These are phyloP conservation scores for Drosophila azteca DNA, from an alignment of 1,140 invertebrate genomes.

Conservation along the genomic window DNA sequence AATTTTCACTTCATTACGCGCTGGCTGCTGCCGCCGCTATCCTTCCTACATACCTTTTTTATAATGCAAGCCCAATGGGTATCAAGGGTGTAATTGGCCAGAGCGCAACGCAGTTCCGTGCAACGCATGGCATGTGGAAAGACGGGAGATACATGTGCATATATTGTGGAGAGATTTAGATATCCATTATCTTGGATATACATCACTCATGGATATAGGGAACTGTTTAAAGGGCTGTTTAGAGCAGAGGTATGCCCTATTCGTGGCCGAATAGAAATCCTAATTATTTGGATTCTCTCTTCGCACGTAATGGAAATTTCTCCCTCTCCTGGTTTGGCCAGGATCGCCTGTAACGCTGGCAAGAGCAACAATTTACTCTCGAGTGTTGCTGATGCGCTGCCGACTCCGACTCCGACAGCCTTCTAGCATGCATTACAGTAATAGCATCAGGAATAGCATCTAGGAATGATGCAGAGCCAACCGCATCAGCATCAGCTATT, in stretches of 20 bases:
- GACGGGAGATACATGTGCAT: no score
- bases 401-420: slow-evolving; percentile 16
- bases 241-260: neutral
- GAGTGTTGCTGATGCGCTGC: slow-evolving; percentile 48
- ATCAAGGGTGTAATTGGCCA: slow-evolving; percentile 25
- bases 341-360: slow-evolving; percentile 15
- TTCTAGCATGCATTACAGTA: neutral
- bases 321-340: slow-evolving; percentile 18
- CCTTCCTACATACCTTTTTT: slow-evolving; percentile 21
- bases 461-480: slow-evolving; percentile 12
- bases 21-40: slow-evolving; percentile 14
- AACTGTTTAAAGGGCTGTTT: no score
- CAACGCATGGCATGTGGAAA: neutral
- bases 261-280: neutral
- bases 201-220: no score
- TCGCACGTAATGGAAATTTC: slow-evolving; percentile 20
- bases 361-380: slow-evolving; percentile 49
- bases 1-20: slow-evolving; percentile 83
- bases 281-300: slow-evolving; percentile 1
- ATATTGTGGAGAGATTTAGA: no score
- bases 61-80: slow-evolving; percentile 40
- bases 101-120: neutral
- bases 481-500: slow-evolving; percentile 26
- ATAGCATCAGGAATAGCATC: slow-evolving; percentile 16
- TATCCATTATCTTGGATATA: no score